Conservation (phyloP, 2,797 vertebrate genomes). For the Onychomys arenicola region DNA sequence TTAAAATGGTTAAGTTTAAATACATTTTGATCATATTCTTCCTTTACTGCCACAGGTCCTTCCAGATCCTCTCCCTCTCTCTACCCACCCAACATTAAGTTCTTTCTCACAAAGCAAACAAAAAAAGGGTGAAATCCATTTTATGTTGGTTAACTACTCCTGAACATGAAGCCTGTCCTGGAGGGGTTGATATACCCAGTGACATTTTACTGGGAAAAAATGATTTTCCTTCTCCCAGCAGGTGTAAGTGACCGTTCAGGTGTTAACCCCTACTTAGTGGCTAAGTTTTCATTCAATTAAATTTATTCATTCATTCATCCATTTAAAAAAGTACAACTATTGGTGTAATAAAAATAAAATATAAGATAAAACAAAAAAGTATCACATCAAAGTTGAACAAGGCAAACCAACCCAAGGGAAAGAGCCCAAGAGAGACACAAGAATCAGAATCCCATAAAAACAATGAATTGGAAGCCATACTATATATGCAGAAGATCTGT, state of each 20-base stretch:
- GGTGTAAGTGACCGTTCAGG: not conserved
- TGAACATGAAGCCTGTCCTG: not conserved
- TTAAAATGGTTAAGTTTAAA: not conserved
- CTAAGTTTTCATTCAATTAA: not conserved
- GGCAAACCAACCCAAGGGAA: not conserved
- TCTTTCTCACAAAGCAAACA: not conserved
- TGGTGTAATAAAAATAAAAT: not conserved
- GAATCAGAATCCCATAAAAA: not conserved
- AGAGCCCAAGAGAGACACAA: not conserved
- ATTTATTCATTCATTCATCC: not conserved
- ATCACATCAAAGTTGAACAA: not conserved
- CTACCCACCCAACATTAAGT: not conserved
- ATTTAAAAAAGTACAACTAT: not conserved
- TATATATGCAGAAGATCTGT: not conserved
- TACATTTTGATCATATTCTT: not conserved
- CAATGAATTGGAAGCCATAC: not conserved
- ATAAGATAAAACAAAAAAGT: not conserved
- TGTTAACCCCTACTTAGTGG: not conserved
- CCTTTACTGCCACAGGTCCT: not conserved
- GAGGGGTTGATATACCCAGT: not conserved
- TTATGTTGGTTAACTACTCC: not conserved
- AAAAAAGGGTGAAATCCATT: not conserved
- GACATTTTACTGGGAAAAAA: not conserved
- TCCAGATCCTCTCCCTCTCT: not conserved
- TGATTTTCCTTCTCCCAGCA: not conserved